phyloP scores from a whole-genome alignment of 2,797 vertebrate genomes.

The Aulostomus chinensis region DNA sequence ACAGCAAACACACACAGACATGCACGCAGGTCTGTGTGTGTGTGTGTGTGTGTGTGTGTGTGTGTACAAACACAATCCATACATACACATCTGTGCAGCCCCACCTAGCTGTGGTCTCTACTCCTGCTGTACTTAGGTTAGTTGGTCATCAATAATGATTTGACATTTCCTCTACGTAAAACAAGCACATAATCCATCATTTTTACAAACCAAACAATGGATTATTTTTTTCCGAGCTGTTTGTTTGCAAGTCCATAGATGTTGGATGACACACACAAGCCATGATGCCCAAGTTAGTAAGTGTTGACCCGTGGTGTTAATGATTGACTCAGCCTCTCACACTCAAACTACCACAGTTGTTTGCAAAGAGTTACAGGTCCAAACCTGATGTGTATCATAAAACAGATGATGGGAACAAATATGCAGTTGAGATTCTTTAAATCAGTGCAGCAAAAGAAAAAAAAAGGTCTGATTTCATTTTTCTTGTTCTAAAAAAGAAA shows the following conservation, averaged over 20 bases:
- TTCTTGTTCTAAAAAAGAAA: not conserved
- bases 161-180: too few relatives aligned
- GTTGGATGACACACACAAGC: conserved; percentile 20
- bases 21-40: conserved; percentile 2
- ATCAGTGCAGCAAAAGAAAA: conserved; percentile 6
- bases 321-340: conserved; percentile 69
- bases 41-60: conserved; percentile 4
- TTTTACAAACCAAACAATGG: too few relatives aligned
- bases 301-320: conserved; percentile 69
- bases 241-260: too few relatives aligned
- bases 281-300: conserved; percentile 32
- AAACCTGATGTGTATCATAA: conserved; percentile 24
- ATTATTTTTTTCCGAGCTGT: too few relatives aligned
- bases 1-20: conserved; percentile 62
- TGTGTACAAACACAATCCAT: conserved; percentile 9
- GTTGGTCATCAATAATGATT: too few relatives aligned
- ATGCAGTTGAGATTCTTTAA: too few relatives aligned
- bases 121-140: conserved; percentile 57
- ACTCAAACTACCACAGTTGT: conserved; percentile 50
- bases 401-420: too few relatives aligned
- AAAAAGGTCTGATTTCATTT: not conserved
- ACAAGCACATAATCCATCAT: too few relatives aligned
- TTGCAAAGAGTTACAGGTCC: conserved; percentile 56
- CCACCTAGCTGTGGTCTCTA: conserved; percentile 25
- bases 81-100: conserved; percentile 24